Evolutionary conservation across 2,113 vertebrate genomes (phyloP).

Genomic region (Microtus oregoni): DNA sequence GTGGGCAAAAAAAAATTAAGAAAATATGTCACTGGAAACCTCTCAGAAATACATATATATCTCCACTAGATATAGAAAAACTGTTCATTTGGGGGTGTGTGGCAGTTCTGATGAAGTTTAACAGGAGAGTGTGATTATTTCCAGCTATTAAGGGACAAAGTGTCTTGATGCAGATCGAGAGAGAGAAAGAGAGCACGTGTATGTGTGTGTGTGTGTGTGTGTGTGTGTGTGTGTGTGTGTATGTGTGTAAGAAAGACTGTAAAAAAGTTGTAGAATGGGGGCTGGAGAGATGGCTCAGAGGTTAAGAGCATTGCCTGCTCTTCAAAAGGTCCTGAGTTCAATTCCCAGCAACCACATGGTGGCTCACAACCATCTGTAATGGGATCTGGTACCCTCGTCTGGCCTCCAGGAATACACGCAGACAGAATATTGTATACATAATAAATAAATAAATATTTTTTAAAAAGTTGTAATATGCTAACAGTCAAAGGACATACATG

Average conservation of each 20-base stretch:
- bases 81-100: not conserved
- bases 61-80: conserved; percentile 1
- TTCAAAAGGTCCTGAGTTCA: too few relatives aligned
- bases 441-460: too few relatives aligned
- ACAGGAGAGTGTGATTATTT: conserved; percentile 9
- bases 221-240: too few relatives aligned
- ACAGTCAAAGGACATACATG: not conserved
- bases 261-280: not conserved
- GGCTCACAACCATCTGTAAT: too few relatives aligned
- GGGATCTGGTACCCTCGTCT: too few relatives aligned
- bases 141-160: conserved; percentile 22
- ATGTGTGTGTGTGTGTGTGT: too few relatives aligned
- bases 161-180: not conserved
- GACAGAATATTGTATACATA: too few relatives aligned
- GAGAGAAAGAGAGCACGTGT: not conserved
- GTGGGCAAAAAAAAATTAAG: not conserved
- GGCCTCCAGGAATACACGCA: too few relatives aligned
- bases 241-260: not conserved
- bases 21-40: not conserved
- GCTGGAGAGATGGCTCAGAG: too few relatives aligned
- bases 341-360: too few relatives aligned
- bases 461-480: conserved; percentile 14
- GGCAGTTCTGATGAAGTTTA: not conserved
- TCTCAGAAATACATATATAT: conserved; percentile 47
- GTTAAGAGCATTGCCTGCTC: too few relatives aligned